Conservation (phyloP, 2,888 invertebrate genomes). For the Antheraea yamamai region DNA sequence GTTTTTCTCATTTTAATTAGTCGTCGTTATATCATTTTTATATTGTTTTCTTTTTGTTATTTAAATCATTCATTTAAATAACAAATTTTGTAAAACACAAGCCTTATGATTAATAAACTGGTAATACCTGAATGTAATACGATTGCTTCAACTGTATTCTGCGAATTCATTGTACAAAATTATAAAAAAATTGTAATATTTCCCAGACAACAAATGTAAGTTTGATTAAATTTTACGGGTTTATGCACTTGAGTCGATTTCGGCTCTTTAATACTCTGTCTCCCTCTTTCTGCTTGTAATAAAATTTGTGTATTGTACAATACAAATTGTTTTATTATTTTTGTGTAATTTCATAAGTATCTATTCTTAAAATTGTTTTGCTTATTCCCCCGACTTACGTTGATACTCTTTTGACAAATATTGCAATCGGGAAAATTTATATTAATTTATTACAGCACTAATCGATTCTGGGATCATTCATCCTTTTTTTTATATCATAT, state of each 20-base stretch:
- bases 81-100: background rate
- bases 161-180: background rate
- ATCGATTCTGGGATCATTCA: background rate
- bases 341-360: background rate
- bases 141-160: background rate
- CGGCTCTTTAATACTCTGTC: background rate
- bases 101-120: background rate
- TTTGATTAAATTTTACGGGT: slow-evolving; percentile 12
- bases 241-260: slow-evolving; percentile 10
- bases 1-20: background rate
- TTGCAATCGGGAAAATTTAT: background rate
- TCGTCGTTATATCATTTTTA: background rate
- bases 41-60: background rate
- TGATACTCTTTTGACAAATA: background rate
- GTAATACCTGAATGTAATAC: background rate
- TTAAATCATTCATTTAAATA: background rate
- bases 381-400: background rate
- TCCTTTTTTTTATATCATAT: too few species aligned
- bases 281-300: slow-evolving; percentile 1
- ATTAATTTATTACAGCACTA: background rate
- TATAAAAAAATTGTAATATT: background rate
- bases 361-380: background rate
- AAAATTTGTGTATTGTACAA: background rate
- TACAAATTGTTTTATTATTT: background rate
- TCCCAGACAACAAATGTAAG: background rate